Percentiles rank a stretch among this genome's conserved stretches.
Conservation (phyloP, 1,140 invertebrate genomes). For the Apis dorsata region DNA sequence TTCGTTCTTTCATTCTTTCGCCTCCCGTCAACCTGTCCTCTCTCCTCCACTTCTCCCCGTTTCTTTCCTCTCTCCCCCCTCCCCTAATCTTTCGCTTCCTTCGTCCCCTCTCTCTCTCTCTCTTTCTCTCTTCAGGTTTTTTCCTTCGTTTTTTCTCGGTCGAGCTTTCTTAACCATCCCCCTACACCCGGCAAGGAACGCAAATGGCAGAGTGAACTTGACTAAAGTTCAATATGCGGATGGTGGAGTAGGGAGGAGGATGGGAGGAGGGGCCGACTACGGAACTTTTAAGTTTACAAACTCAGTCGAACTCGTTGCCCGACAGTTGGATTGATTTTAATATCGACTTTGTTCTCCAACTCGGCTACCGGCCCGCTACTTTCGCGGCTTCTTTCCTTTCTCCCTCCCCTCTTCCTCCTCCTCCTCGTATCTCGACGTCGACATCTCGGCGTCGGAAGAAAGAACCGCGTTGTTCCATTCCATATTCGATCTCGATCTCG, state of each 20-base stretch:
- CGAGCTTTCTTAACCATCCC: conserved; percentile 59
- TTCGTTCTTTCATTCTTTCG: conserved; percentile 41
- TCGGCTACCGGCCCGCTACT: conserved; percentile 59
- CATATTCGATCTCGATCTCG: too few relatives aligned
- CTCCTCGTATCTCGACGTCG: neutral
- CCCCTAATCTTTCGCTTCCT: neutral
- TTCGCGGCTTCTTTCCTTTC: conserved; percentile 50
- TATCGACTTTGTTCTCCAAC: conserved; percentile 75
- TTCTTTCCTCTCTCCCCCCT: neutral
- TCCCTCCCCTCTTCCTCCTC: neutral
- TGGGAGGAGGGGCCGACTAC: conserved; percentile 5
- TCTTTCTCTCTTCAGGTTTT: neutral
- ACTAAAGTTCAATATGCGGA: conserved; percentile 73
- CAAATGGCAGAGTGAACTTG: conserved; percentile 75
- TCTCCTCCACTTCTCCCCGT: neutral
- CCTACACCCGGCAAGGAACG: conserved; percentile 56
- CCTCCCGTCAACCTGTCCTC: neutral
- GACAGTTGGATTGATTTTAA: conserved; percentile 77
- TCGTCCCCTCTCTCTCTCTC: neutral
- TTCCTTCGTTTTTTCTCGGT: neutral
- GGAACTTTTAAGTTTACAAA: conserved; percentile 74
- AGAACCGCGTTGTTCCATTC: neutral
- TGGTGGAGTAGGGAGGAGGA: neutral
- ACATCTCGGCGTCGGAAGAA: neutral
- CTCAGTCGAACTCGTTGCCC: conserved; percentile 68